Base-by-base conservation (phyloP, 2,797 vertebrate species). In the Rhinatrema bivittatum region DNA sequence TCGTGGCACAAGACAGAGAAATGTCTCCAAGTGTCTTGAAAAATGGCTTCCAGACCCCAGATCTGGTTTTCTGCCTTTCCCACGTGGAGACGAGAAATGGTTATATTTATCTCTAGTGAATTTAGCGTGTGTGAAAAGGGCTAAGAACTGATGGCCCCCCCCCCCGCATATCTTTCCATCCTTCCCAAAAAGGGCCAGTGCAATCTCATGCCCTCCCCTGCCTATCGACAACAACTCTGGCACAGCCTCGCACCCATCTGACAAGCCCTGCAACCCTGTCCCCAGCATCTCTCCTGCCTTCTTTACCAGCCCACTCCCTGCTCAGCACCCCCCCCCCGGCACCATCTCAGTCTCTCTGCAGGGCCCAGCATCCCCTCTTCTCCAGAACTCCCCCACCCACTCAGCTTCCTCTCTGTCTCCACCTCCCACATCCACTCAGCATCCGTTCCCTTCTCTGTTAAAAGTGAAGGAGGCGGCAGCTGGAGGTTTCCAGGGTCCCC, bases 141-240 rank as follows among this genome's bases (percentile, higher is more conserved):
- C n/a, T n/a, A n/a, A n/a, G n/a, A n/a, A n/a, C n/a, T n/a, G n/a
- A n/a, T n/a, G n/a, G n/a, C 13, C 10, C 20, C 11, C 17, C 28
- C 49, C 49, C 51, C 41, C 53, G 29, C 47, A 32, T 36, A 58
- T 53, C 39, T 58, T 17, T 31, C 25, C 12, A 5, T 14, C 42
- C 37, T 42, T 37, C 38, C 39, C 18, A 7, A 51, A 42, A 42
- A 29, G 53, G 56, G 53, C 46, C 47, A 50, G 62, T 36, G 16
- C 52, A 46, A 20, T 13, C 13, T 6, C 10, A 39, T 20, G 26
- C 25, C 53, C 18, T 5, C 14, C 6, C 7, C 8, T 16, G 5
- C 17, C 22, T 19, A 10, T 9, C 39, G n/a, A 9, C 14, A 13
- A 21, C 14, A 13, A 5, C 9, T 7, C 9, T 22, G 16, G 10